phyloP scores from a whole-genome alignment of 2,797 vertebrate species.

The Phalanger gymnotis region DNA sequence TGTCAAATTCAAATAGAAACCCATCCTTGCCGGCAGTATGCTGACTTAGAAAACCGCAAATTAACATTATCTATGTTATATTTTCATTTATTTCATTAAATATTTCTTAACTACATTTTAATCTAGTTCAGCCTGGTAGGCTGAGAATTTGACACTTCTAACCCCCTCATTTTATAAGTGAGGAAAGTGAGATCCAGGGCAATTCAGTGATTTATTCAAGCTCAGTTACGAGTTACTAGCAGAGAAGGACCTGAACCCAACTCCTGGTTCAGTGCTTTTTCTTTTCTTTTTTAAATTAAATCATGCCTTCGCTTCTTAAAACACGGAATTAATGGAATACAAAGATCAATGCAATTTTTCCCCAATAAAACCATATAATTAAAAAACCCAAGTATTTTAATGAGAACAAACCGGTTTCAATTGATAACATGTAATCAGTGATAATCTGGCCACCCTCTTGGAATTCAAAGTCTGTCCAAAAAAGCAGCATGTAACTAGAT shows the following conservation, averaged over 20 bases:
- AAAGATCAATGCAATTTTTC: background rate
- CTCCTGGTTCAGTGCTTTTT: background rate
- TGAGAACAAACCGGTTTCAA: background rate
- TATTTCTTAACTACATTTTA: background rate
- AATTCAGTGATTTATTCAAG: background rate
- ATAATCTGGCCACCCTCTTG: background rate
- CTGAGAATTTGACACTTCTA: background rate
- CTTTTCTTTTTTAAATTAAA: background rate
- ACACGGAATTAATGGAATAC: background rate
- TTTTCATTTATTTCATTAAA: background rate
- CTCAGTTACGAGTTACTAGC: background rate
- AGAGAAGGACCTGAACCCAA: background rate
- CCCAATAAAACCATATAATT: background rate
- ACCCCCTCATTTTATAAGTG: background rate
- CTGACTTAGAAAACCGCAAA: background rate
- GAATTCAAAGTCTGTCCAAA: background rate
- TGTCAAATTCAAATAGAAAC: background rate
- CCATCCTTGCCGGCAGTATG: background rate
- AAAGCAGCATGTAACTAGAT: background rate
- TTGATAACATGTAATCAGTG: accelerated
- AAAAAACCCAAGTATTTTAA: background rate
- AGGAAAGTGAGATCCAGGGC: background rate
- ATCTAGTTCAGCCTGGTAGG: background rate
- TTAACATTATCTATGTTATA: background rate
- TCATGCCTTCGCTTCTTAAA: background rate